Base-by-base conservation (phyloP, 35 echinoderm and acorn worm species). In the Ophioderma brevispina region DNA sequence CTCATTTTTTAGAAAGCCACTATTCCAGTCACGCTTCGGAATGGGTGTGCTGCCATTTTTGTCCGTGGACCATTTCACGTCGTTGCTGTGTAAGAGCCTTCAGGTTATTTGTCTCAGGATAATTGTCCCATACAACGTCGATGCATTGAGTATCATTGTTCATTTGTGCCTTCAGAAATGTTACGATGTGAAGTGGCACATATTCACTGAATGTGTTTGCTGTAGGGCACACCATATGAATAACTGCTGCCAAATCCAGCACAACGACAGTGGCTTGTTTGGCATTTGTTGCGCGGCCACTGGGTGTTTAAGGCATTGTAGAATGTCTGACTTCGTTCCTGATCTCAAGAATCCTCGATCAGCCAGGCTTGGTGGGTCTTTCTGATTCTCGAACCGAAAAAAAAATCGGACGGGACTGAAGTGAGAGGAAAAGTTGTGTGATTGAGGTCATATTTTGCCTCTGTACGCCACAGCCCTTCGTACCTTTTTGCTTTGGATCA, bases 81-180 rank as follows among this genome's bases (percentile, higher is more conserved):
- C 86, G 37, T 46, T 84, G 81, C 42, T 84, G 81, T 14, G 43
- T 84, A 21, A 84, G 39, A 17, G 42, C 37, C 39, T 84, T 84
- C 36, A 84, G n/a, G 39, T 84, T 84, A 46, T 84, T 84, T 43
- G 11, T 17, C 39, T 84, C 81, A 30, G 81, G 43, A 38, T 84
- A 84, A 84, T 84, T 49, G 28, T 84, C 81, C 81, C 81, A 84
- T 15, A 84, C 39, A 42, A 40, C 81, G 25, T 84, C 43, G 42
- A 84, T 84, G n/a, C 81, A 40, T 84, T 43, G 5, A 84, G 36
- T 84, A 49, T 84, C 81, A 43, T 33, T 84, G 4, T 40, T 42
- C 49, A 84, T 28, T 88, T 88, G 86, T 77, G 86, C 86, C 86
- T 88, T 37, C 76, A 88, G 41, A 78, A 40, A 88, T 79, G 86